phyloP scores from a whole-genome alignment of 2,888 invertebrate genomes.

The Acrobasis consociella region DNA sequence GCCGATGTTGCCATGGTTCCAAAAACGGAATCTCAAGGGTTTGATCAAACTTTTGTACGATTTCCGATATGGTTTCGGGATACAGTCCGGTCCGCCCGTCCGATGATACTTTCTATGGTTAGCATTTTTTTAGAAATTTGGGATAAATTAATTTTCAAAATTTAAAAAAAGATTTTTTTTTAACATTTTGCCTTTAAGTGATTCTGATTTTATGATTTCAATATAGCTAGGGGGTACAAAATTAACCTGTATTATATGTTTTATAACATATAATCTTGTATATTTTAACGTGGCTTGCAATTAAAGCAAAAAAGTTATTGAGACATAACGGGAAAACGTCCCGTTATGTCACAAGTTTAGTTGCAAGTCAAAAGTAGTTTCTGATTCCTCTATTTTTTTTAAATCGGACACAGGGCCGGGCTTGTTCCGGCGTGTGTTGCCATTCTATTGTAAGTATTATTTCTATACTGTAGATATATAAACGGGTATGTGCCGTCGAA shows the following conservation, averaged over 20 bases:
- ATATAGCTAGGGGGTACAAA: too few relatives aligned
- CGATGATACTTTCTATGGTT: not conserved
- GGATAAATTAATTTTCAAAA: too few relatives aligned
- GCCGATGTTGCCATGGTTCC: conserved; percentile 12
- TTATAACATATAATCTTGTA: too few relatives aligned
- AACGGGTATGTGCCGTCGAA: conserved; percentile 9
- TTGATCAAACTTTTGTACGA: conserved; percentile 14
- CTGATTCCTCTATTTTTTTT: not conserved
- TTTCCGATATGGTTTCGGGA: conserved; percentile 24
- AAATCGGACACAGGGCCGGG: conserved; percentile 28
- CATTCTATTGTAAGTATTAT: conserved; percentile 43
- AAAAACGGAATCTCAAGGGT: conserved; percentile 16
- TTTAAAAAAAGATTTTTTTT: too few relatives aligned
- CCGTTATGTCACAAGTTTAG: too few relatives aligned
- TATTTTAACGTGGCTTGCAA: too few relatives aligned
- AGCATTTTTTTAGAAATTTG: not conserved
- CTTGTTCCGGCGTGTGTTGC: conserved; percentile 35
- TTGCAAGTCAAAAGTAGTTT: too few relatives aligned
- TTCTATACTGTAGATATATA: conserved; percentile 43
- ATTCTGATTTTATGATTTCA: too few relatives aligned
- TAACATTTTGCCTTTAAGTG: too few relatives aligned
- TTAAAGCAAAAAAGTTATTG: too few relatives aligned
- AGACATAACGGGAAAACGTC: not conserved
- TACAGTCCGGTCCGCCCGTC: not conserved
- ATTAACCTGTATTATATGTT: too few relatives aligned